phyloP scores from a whole-genome alignment of 2,888 invertebrate genomes.

The Scaeva pyrastri region DNA sequence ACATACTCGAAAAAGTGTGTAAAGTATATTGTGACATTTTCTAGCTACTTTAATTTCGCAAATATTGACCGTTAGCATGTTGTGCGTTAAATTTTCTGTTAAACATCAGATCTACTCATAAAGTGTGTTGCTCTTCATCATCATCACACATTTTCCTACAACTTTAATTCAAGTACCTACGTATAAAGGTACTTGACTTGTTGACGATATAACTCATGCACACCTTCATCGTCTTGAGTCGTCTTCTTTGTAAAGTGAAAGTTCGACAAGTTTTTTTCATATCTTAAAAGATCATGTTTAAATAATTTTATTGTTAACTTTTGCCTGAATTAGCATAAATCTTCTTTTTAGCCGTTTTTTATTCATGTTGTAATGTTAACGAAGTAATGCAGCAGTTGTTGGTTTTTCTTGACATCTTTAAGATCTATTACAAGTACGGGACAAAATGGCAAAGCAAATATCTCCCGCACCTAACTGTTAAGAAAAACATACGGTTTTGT shows the following conservation, averaged over 20 bases:
- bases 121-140: constrained; percentile 12
- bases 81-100: constrained; percentile 50
- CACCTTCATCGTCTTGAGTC: constrained; percentile 10
- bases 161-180: not conserved
- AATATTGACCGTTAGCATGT: constrained; percentile 69
- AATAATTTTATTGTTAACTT: not conserved
- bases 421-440: constrained; percentile 1
- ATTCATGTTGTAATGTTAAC: not conserved
- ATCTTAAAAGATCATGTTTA: constrained; percentile 38
- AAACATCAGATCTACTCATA: constrained; percentile 8
- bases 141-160: constrained; percentile 16
- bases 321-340: not conserved
- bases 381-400: not conserved
- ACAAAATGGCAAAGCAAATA: constrained; percentile 28
- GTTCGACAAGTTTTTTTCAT: constrained; percentile 36
- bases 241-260: constrained; percentile 64
- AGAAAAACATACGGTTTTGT: not conserved
- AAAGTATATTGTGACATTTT: constrained; percentile 36
- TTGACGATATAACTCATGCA: constrained; percentile 9
- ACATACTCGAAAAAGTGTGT: no score
- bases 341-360: not conserved
- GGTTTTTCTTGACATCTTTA: not conserved
- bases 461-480: constrained; percentile 32
- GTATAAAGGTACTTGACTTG: constrained; percentile 4
- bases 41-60: constrained; percentile 36